These are phyloP conservation scores for Varroa destructor DNA, from an alignment of 1,140 invertebrate species.

Conservation along the genomic window DNA sequence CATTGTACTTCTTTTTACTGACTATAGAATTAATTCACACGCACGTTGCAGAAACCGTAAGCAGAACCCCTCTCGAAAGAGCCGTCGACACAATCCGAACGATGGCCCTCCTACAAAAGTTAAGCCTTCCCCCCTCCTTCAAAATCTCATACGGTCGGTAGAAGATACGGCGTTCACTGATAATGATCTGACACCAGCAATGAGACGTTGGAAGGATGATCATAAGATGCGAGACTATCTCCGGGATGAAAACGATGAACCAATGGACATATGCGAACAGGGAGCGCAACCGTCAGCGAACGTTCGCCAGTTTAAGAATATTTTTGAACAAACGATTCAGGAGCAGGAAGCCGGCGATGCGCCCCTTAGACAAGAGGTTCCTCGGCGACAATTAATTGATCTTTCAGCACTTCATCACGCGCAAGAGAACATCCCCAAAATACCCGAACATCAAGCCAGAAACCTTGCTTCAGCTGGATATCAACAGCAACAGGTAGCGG, in stretches of 20 bases:
- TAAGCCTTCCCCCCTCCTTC: slow-evolving; percentile 15
- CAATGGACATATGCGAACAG: slow-evolving; percentile 10
- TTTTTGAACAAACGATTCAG: slow-evolving; percentile 24
- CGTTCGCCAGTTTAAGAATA: slow-evolving; percentile 23
- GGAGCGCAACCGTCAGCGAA: background rate
- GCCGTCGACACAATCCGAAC: slow-evolving; percentile 6
- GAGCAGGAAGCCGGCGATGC: slow-evolving; percentile 10
- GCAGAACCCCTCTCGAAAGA: slow-evolving; percentile 17
- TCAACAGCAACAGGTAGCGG: no score
- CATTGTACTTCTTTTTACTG: no score
- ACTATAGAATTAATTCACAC: no score
- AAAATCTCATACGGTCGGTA: slow-evolving; percentile 18
- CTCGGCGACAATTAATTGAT: slow-evolving; percentile 13
- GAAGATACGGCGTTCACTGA: background rate
- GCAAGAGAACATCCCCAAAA: slow-evolving; percentile 22
- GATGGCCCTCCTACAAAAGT: slow-evolving; percentile 25
- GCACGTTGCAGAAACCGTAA: background rate
- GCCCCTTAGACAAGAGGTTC: slow-evolving; percentile 13
- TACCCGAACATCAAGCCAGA: background rate
- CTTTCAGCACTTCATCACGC: slow-evolving; percentile 16
- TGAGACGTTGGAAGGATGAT: slow-evolving; percentile 27
- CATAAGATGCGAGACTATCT: slow-evolving; percentile 16
- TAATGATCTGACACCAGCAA: slow-evolving; percentile 16
- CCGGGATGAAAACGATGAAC: background rate
- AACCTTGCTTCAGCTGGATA: no score